Percentiles rank a stretch among this genome's conserved stretches.
phyloP scores from a whole-genome alignment of 1,140 invertebrate genomes.

The Achatina immaculata region DNA sequence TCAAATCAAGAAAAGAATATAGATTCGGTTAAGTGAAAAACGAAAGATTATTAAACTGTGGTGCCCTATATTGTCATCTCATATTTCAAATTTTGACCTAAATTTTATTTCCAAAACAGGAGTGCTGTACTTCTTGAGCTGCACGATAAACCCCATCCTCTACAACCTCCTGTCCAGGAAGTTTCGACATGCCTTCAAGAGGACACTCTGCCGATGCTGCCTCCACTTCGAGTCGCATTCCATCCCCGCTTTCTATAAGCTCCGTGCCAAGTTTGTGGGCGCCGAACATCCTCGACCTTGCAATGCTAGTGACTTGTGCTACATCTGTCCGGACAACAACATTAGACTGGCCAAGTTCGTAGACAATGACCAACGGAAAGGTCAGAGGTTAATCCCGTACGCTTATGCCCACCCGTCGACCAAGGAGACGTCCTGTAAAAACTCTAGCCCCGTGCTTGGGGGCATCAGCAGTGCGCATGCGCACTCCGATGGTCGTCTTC shows the following conservation, averaged over 20 bases:
- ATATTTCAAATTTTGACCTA: too few relatives aligned
- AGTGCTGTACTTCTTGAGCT: slow-evolving; percentile 75
- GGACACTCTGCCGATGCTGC: slow-evolving; percentile 54
- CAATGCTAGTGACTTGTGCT: not conserved
- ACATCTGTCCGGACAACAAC: slow-evolving; percentile 27
- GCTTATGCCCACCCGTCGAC: slow-evolving; percentile 43
- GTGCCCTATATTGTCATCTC: too few relatives aligned
- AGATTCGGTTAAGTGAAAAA: too few relatives aligned
- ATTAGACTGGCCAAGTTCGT: slow-evolving; percentile 36
- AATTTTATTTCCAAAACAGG: slow-evolving; percentile 43
- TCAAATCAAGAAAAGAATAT: too few relatives aligned
- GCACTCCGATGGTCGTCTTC: slow-evolving; percentile 46
- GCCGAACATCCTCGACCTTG: not conserved
- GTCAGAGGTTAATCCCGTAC: not conserved
- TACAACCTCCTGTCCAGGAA: slow-evolving; percentile 76
- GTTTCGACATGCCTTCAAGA: slow-evolving; percentile 74
- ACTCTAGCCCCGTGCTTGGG: slow-evolving; percentile 16
- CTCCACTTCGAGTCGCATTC: slow-evolving; percentile 34
- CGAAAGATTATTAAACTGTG: too few relatives aligned
- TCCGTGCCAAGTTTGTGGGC: slow-evolving; percentile 43
- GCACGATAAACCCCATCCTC: slow-evolving; percentile 75
- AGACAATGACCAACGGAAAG: slow-evolving; percentile 5
- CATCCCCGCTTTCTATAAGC: slow-evolving; percentile 45
- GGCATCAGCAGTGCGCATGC: slow-evolving; percentile 41
- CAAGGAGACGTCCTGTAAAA: slow-evolving; percentile 38